Conservation (phyloP, 2,113 vertebrate species). For the Hoplias malabaricus region DNA sequence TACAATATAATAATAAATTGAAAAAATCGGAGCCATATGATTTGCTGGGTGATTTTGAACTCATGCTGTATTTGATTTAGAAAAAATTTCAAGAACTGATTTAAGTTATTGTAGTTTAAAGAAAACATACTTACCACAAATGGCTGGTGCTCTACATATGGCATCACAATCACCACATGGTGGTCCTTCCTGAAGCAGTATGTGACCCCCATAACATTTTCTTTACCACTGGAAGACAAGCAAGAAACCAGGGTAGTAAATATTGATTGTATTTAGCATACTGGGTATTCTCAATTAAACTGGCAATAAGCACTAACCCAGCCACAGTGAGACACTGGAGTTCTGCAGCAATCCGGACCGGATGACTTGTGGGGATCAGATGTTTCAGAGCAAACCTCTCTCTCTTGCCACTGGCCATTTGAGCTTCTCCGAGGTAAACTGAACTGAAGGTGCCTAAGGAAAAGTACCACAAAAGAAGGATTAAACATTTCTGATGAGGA, state of each 20-base stretch:
- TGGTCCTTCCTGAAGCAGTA: conserved; percentile 95
- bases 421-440: conserved; percentile 91
- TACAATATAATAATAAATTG: too few relatives aligned
- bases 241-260: not conserved
- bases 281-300: too few relatives aligned
- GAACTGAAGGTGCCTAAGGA: conserved; percentile 93
- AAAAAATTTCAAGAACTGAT: not conserved
- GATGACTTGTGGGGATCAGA: conserved; percentile 96
- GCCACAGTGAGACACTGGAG: conserved; percentile 94
- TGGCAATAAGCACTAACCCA: conserved; percentile 79
- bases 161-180: conserved; percentile 97
- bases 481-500: too few relatives aligned
- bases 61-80: too few relatives aligned
- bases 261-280: conserved; percentile 28
- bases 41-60: too few relatives aligned
- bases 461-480: conserved; percentile 17
- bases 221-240: conserved; percentile 80
- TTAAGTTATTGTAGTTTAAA: too few relatives aligned
- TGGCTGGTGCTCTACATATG: conserved; percentile 91
- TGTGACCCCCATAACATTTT: conserved; percentile 95
- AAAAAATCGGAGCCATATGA: too few relatives aligned
- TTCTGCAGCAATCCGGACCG: conserved; percentile 92
- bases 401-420: conserved; percentile 77
- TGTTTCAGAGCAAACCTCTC: conserved; percentile 94
- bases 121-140: conserved; percentile 88